Base-by-base conservation (phyloP, 2,888 invertebrate genomes). In the Melanchra persicariae region DNA sequence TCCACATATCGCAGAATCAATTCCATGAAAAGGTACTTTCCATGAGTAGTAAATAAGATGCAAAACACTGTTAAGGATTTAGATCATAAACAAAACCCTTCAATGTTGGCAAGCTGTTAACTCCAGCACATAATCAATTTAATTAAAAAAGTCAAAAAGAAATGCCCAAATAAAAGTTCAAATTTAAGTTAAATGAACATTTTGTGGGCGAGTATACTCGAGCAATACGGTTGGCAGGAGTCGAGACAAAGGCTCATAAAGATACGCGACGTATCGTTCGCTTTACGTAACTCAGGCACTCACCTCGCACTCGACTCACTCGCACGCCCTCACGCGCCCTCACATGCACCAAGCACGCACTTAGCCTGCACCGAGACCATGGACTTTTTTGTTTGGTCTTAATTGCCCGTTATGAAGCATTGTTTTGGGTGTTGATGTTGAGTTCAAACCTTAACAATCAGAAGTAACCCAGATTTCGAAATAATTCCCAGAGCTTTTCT, bases 201-300 rank as follows among this genome's bases (percentile, higher is more conserved):
- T 84, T 58, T 82, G 87, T 83, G 66, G 51, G 54, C 47, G 80
- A 83, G 63, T 77, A 81, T 90, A 88, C 88, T 70, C 73, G 84
- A 77, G 83, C 84, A 87, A 82, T 87, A 88, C 86, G 90, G 91
- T 91, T 91, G 89, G 91, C 87, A 91, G 92, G 90, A 89, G 89
- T 91, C 92, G 85, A 92, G 90, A 94, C 94, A 94, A 94, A 94
- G 94, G 94, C 89, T 92, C 94, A 92, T 94, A 94, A 94, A 94
- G 93, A 93, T 93, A 93, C 88, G 91, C 88, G 89, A 85, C 85
- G 85, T 87, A 87, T 87, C 86, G 87, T 76, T 82, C 77, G 81
- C 79, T 87, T 87, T 87, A 84, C 87, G 88, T 87, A 87, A 87
- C 81, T 76, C 80, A 88, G 82, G 85, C 88, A 87, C 86, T 88